A percentile compares a stretch with the other conserved stretches of the same genome.
phyloP scores from a whole-genome alignment of 1,140 invertebrate species.

The Akabosia matsudoensis region DNA sequence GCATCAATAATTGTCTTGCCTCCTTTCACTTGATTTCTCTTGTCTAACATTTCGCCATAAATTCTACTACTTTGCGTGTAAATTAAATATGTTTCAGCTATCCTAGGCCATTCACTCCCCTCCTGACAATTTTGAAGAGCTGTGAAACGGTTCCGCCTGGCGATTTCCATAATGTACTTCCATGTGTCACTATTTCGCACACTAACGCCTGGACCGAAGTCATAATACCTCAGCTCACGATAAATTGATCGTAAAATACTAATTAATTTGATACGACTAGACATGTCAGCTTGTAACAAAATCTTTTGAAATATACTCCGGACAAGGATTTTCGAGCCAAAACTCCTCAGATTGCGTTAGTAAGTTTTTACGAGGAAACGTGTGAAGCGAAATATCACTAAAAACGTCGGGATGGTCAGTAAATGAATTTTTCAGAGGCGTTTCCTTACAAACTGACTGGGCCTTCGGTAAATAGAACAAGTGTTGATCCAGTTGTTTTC shows the following conservation, averaged over 20 bases:
- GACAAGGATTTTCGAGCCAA: background rate
- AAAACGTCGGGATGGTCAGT: constrained; percentile 5
- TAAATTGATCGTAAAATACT: background rate
- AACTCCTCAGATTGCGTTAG: background rate
- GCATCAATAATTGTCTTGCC: constrained; percentile 7
- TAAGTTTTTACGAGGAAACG: background rate
- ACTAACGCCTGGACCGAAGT: background rate
- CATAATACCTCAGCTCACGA: constrained; percentile 1
- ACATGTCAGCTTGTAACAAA: background rate
- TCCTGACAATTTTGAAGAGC: constrained; percentile 1
- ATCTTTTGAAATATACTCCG: background rate
- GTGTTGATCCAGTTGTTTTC: background rate
- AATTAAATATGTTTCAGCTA: constrained; percentile 14
- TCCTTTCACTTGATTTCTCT: background rate
- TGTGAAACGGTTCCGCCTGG: background rate
- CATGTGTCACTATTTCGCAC: constrained; percentile 9
- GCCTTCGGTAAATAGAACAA: background rate
- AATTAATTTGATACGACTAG: background rate
- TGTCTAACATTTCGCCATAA: constrained; percentile 8
- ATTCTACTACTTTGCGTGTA: constrained; percentile 18
- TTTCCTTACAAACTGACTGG: constrained; percentile 2
- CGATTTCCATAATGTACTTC: constrained; percentile 11
- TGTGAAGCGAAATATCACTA: background rate
- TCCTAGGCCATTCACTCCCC: constrained; percentile 17
- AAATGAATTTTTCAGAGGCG: background rate